phyloP scores from a whole-genome alignment of 2,797 vertebrate genomes.

The Zenarchopterus dispar region DNA sequence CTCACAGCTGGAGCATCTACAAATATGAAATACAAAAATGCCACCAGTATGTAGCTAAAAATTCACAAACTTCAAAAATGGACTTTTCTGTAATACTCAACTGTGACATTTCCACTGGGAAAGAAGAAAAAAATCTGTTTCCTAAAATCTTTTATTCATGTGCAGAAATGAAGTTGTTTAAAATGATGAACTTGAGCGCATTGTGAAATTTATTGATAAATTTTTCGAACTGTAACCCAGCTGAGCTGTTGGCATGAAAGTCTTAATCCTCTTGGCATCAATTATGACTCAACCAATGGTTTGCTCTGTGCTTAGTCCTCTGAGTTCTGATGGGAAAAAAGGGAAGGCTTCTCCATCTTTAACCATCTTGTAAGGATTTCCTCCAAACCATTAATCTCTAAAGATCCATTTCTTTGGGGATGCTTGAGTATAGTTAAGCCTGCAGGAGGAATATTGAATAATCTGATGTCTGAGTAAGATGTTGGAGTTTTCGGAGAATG shows the following conservation, averaged over 20 bases:
- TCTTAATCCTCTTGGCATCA: slow-evolving; percentile 67
- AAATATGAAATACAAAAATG: slow-evolving; percentile 19
- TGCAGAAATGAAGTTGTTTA: slow-evolving; percentile 40
- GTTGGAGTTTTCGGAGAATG: slow-evolving; percentile 19
- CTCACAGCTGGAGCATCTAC: slow-evolving; percentile 14
- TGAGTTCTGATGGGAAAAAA: slow-evolving; percentile 28
- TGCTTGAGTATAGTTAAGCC: slow-evolving; percentile 15
- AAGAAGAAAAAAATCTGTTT: slow-evolving; percentile 7
- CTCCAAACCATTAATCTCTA: slow-evolving; percentile 43
- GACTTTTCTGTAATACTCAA: slow-evolving; percentile 30
- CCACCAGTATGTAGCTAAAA: background rate
- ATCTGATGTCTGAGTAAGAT: slow-evolving; percentile 35
- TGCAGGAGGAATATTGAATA: slow-evolving; percentile 41
- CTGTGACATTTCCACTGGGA: slow-evolving; percentile 18
- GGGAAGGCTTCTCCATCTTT: slow-evolving; percentile 26
- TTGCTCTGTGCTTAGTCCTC: slow-evolving; percentile 23
- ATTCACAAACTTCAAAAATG: background rate
- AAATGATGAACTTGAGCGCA: slow-evolving; percentile 17
- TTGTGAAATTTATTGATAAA: slow-evolving; percentile 39
- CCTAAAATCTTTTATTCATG: slow-evolving; percentile 60
- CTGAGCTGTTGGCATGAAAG: slow-evolving; percentile 48
- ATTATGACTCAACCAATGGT: slow-evolving; percentile 64
- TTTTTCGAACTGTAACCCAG: slow-evolving; percentile 32
- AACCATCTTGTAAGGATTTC: slow-evolving; percentile 46
- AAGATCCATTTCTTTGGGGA: slow-evolving; percentile 40